Percentiles rank a stretch among this genome's conserved stretches.
phyloP scores from a whole-genome alignment of 2,797 vertebrate species.

The Graptemys geographica region DNA sequence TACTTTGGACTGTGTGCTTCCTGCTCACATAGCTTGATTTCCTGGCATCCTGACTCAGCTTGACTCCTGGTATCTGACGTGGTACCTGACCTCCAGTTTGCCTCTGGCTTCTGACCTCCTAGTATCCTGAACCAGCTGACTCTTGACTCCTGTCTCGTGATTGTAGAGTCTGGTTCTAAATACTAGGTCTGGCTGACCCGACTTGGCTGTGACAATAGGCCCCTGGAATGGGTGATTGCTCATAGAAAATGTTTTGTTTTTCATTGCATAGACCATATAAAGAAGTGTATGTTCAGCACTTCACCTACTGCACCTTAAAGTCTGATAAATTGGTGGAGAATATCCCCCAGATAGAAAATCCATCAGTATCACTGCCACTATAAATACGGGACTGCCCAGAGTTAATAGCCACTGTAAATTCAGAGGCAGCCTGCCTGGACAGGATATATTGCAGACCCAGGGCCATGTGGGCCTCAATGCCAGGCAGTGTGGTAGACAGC shows the following conservation, averaged over 20 bases:
- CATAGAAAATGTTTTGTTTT: background rate
- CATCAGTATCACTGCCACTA: background rate
- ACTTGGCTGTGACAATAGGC: background rate
- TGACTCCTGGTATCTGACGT: background rate
- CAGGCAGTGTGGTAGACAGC: accelerated
- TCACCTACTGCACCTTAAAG: slow-evolving; percentile 26
- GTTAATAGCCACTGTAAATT: background rate
- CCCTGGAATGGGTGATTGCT: background rate
- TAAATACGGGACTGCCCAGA: slow-evolving; percentile 4
- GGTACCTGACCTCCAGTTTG: too few relatives aligned
- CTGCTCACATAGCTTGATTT: background rate
- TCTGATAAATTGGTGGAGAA: background rate
- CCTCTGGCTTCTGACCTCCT: background rate
- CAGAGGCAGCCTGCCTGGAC: background rate
- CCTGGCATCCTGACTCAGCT: background rate
- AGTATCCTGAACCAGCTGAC: background rate
- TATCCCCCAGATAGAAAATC: slow-evolving; percentile 29
- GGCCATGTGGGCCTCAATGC: background rate
- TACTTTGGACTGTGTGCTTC: background rate
- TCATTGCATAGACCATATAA: background rate
- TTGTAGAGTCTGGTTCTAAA: background rate
- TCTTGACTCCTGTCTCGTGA: background rate
- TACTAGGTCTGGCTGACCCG: background rate
- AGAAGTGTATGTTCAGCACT: background rate
- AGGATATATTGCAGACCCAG: background rate